Percentiles rank a stretch among this genome's conserved stretches.
Conservation (phyloP, 2,113 vertebrate species). For the Trichomycterus rosablanca region DNA sequence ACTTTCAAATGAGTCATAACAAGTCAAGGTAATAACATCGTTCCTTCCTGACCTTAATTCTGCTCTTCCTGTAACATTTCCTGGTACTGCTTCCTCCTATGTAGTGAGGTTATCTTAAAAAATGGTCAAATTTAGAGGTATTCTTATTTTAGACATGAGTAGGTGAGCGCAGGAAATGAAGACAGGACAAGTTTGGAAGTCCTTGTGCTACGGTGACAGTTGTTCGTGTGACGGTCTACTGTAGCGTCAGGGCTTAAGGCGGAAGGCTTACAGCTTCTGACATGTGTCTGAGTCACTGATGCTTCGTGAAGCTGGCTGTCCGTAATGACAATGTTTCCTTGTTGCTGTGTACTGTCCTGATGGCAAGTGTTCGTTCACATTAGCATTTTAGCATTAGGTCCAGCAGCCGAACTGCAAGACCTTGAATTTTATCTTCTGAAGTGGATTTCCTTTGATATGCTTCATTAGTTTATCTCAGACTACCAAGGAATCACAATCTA, state of each 20-base stretch:
- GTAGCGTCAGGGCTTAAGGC: no score
- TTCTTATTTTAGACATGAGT: constrained; percentile 22
- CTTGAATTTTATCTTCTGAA: constrained; percentile 13
- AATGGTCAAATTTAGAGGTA: no score
- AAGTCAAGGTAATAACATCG: constrained; percentile 9
- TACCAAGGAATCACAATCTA: no score
- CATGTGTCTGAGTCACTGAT: constrained; percentile 67
- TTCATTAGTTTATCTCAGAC: no score
- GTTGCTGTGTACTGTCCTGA: constrained; percentile 24
- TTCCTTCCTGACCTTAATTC: constrained; percentile 8
- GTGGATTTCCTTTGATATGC: no score
- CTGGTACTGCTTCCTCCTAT: constrained; percentile 2
- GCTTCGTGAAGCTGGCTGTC: constrained; percentile 40
- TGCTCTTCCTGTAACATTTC: constrained; percentile 20
- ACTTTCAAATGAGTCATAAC: constrained; percentile 7
- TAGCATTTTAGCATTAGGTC: constrained; percentile 23
- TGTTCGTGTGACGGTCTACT: constrained; percentile 62
- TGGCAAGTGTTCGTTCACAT: constrained; percentile 35
- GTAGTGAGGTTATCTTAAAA: neutral
- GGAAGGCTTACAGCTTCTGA: constrained; percentile 63
- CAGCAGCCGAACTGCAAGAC: neutral
- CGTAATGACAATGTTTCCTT: constrained; percentile 44
- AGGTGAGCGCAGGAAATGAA: no score
- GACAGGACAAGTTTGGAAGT: no score
- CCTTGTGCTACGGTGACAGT: constrained; percentile 64